Evolutionary conservation across 1,140 invertebrate genomes (phyloP), one percentile per base, ranked within the genome.

Genomic region (Platorchestia sp.): DNA sequence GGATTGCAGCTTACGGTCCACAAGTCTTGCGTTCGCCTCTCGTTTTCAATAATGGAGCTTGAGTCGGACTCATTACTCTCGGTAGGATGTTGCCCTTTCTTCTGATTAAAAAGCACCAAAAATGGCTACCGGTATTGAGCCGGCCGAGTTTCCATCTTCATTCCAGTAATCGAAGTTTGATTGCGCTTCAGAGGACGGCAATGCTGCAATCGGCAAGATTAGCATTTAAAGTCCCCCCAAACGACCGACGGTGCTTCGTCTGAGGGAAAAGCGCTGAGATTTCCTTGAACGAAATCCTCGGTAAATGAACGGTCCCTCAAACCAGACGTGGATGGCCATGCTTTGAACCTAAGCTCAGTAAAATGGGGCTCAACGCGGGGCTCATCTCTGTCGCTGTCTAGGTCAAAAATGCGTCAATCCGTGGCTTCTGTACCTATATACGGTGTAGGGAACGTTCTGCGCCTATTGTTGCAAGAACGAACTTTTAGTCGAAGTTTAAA

Each of bases 91-190:
- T 93, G 45, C 44, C 45, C 43, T 89, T 47, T 93, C 91, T 93
- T 45, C 91, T 93, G 91, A 93, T 45, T 45, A 93, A 93, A 47
- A 93, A 93, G 45, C 36, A n/a, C 43, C 45, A 93, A 93, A 93
- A 93, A 93, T 45, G 43, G 91, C 91, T 45, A 44, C 91, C 91
- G 43, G 91, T 93, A 93, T 93, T 47, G 91, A 90, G 91, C 91
- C 40, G 91, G 41, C 36, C 43, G 43, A 45, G 43, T 93, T 93
- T 93, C 45, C 91, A 44, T 93, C 91, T 93, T 45, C 91, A 93
- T 93, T 47, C 45, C 91, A 93, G 91, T 93, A 93, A 93, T 93
- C 91, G 91, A 44, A 93, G 91, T 93, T 93, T 93, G 91, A 93
- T 93, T 47, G 45, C 91, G 91, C 91, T 93, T 93, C 91, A 47